Evolutionary conservation across 2,888 invertebrate genomes (phyloP).

Genomic region (Sphaeridia pumilis): DNA sequence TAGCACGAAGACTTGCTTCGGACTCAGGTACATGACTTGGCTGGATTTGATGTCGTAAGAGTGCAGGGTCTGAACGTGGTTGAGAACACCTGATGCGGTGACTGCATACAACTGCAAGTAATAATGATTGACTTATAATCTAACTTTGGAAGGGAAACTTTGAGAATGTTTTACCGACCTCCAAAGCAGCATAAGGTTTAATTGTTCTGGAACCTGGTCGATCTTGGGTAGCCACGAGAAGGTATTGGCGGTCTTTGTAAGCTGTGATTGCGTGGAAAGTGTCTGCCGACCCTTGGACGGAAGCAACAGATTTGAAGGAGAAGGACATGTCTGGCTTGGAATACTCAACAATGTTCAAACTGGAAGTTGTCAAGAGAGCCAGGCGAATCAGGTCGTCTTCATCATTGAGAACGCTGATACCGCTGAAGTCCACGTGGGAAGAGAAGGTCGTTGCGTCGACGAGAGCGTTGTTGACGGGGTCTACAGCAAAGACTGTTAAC

Average conservation of each 20-base stretch:
- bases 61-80: conserved; percentile 16
- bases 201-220: no score
- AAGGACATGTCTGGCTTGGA: no score
- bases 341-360: no score
- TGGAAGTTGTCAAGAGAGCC: no score
- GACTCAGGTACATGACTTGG: conserved; percentile 9
- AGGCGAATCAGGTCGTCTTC: no score
- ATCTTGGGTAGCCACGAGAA: background rate
- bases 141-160: background rate
- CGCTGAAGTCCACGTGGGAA: no score
- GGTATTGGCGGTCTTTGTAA: background rate
- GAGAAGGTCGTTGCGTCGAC: no score
- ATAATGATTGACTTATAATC: background rate
- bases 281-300: no score
- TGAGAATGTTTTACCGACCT: background rate
- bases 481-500: background rate
- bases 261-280: no score
- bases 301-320: no score
- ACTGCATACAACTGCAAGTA: conserved; percentile 5
- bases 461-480: background rate
- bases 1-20: conserved; percentile 15
- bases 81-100: conserved; percentile 1
- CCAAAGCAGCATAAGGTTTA: background rate
- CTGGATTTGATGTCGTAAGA: conserved; percentile 17
- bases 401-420: no score